Evolutionary conservation across 2,797 vertebrate genomes (phyloP).

Genomic region (Chaetodon trifasciatus): DNA sequence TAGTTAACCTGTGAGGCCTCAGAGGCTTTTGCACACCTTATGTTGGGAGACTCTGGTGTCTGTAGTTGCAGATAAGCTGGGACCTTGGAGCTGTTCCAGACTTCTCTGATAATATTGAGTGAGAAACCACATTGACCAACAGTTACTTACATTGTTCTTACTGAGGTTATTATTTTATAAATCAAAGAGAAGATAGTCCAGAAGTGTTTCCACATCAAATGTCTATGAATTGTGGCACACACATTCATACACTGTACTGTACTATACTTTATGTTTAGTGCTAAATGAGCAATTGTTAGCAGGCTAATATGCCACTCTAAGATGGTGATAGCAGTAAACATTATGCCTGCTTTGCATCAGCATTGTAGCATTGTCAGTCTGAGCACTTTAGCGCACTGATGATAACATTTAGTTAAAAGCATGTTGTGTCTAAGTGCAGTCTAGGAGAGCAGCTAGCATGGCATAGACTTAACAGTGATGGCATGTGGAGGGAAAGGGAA

Average conservation of each 20-base stretch:
- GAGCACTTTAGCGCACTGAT: not conserved
- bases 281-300: not conserved
- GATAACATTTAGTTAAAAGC: constrained; percentile 6
- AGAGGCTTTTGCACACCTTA: not conserved
- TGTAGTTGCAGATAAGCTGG: not conserved
- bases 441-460: not conserved
- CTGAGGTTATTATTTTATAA: not conserved
- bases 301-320: not conserved
- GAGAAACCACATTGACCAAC: not conserved
- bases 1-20: not conserved
- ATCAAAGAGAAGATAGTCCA: not conserved
- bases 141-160: not conserved
- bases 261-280: too few species aligned
- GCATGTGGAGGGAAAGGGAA: constrained; percentile 16
- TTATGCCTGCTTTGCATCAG: not conserved
- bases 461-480: not conserved
- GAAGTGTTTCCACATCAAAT: not conserved
- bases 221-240: not conserved
- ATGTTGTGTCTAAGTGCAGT: not conserved
- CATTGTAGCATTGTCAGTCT: not conserved
- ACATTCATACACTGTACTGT: not conserved
- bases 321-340: not conserved
- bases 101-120: not conserved
- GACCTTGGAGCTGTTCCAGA: not conserved
- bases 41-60: not conserved